Evolutionary conservation across 2,113 vertebrate species (phyloP).

Genomic region (Mirza zaza): DNA sequence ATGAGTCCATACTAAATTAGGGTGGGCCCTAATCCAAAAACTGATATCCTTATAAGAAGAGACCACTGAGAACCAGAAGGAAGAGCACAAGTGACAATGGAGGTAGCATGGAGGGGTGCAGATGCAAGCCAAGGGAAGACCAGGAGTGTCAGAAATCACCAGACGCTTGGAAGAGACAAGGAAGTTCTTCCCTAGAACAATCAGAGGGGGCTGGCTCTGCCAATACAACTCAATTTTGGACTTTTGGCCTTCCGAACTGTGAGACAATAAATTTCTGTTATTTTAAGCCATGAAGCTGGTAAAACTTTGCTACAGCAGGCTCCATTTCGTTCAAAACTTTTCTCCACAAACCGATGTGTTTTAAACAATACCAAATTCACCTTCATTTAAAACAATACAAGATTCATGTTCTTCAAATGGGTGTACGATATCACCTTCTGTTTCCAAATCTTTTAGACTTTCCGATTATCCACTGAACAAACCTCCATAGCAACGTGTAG

Average conservation of each 20-base stretch:
- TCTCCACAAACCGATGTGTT: not conserved
- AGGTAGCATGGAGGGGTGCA: not conserved
- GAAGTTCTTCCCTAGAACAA: not conserved
- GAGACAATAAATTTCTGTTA: not conserved
- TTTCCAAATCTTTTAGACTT: not conserved
- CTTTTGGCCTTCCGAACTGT: not conserved
- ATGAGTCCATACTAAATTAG: not conserved
- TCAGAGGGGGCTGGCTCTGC: not conserved
- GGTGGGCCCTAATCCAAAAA: not conserved
- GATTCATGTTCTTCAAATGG: not conserved
- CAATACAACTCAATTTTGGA: not conserved
- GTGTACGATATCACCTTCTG: not conserved
- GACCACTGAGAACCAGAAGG: not conserved
- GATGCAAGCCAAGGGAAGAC: not conserved
- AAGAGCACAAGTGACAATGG: not conserved
- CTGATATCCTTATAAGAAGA: not conserved
- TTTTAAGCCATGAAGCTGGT: not conserved
- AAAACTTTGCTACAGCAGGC: not conserved
- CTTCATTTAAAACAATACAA: not conserved
- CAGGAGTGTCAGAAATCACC: not conserved
- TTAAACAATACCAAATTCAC: not conserved
- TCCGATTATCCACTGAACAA: not conserved
- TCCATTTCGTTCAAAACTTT: not conserved
- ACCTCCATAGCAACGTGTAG: no score
- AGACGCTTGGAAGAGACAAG: not conserved